phyloP scores from a whole-genome alignment of 2,113 vertebrate genomes.

The Lagopus muta region DNA sequence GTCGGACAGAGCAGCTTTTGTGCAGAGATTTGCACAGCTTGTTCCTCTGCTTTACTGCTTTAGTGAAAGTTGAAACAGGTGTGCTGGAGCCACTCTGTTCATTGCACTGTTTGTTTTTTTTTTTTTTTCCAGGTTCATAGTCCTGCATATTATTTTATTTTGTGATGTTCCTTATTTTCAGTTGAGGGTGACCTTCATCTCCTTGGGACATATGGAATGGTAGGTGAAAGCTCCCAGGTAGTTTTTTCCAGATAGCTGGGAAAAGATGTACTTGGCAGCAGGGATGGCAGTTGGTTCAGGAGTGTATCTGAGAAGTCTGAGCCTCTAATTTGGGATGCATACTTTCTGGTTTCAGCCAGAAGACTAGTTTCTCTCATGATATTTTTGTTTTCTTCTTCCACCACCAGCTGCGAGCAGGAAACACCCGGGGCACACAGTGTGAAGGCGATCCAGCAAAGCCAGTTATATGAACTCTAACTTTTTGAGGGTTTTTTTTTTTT shows the following conservation, averaged over 20 bases:
- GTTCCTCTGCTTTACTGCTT: not conserved
- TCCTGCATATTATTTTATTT: not conserved
- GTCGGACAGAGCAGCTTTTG: slow-evolving; percentile 50
- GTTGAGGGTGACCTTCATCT: not conserved
- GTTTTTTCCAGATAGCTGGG: not conserved
- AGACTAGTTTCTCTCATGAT: not conserved
- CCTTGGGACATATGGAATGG: rapidly evolving
- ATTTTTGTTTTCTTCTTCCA: not conserved
- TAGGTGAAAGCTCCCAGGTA: not conserved
- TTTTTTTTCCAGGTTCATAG: not conserved
- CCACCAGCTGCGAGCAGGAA: not conserved
- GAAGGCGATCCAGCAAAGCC: not conserved
- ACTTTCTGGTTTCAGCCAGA: not conserved
- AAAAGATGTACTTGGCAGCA: not conserved
- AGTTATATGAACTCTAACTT: not conserved
- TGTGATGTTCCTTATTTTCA: not conserved
- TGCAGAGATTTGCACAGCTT: slow-evolving; percentile 27
- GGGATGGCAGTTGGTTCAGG: not conserved
- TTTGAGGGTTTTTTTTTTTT: not conserved
- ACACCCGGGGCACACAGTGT: rapidly evolving
- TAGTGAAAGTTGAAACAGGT: slow-evolving; percentile 39
- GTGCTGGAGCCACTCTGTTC: not conserved
- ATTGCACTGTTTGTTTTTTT: not conserved
- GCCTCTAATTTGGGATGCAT: not conserved
- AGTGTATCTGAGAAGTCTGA: not conserved